phyloP scores from a whole-genome alignment of 2,888 invertebrate genomes.

The Calliscelio sp. region DNA sequence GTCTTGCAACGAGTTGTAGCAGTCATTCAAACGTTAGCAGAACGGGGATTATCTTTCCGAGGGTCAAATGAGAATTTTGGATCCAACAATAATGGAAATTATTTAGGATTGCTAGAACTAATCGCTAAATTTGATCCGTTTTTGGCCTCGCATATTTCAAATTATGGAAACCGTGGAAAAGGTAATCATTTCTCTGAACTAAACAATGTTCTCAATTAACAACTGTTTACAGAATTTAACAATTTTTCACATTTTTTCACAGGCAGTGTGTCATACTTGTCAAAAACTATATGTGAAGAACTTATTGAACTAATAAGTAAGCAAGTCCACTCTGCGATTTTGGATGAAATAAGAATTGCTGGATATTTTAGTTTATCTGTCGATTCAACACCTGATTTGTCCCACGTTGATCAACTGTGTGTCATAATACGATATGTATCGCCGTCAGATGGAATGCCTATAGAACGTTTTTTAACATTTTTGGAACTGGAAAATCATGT shows the following conservation, averaged over 20 bases:
- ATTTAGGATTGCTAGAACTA: conserved; percentile 65
- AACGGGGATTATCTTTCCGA: conserved; percentile 59
- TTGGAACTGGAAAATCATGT: conserved; percentile 29
- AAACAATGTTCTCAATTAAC: background rate
- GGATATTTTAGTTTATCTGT: conserved; percentile 66
- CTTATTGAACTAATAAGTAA: conserved; percentile 26
- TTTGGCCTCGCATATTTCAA: conserved; percentile 72
- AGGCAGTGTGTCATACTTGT: conserved; percentile 72
- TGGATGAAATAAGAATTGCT: conserved; percentile 66
- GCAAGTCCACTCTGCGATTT: conserved; percentile 67
- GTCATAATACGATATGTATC: conserved; percentile 61
- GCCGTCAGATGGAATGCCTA: conserved; percentile 40
- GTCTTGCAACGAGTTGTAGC: conserved; percentile 60
- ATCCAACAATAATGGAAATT: conserved; percentile 55
- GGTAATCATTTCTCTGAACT: conserved; percentile 12
- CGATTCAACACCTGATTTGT: conserved; percentile 75
- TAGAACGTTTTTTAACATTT: conserved; percentile 63
- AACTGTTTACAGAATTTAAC: conserved; percentile 8
- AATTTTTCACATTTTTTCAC: conserved; percentile 23
- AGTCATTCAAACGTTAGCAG: conserved; percentile 56
- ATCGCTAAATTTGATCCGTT: conserved; percentile 77
- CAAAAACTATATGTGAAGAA: conserved; percentile 57
- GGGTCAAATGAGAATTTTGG: conserved; percentile 51
- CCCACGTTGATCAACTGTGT: conserved; percentile 58
- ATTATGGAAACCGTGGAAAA: conserved; percentile 74